Base-by-base conservation (phyloP, 1,140 invertebrate genomes). In the Drosophila lacteicornis region DNA sequence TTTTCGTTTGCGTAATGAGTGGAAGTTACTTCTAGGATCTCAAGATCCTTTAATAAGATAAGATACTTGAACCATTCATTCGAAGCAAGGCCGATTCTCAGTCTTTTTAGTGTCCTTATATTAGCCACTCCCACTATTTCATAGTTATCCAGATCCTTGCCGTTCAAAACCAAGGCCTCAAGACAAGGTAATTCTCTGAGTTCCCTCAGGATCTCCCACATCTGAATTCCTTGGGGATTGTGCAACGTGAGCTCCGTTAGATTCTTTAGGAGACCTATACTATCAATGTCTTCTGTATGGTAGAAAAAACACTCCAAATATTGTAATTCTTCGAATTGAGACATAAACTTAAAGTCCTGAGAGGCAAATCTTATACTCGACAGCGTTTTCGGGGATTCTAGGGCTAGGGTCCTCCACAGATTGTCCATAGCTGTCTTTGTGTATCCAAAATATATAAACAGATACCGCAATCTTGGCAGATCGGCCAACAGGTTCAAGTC, bases 61-160 rank as follows among this genome's bases (percentile, higher is more conserved):
- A 61, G 13, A 56, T 56, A 56, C 2, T 56, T 56, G 2, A 56
- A 5, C 8, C 33, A n/a, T 25, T 56, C 58, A 61, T n/a, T 22
- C 3, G 27, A 22, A 36, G 58, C 45, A 4, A 60, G 3, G 2
- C 58, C 45, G 9, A 60, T 1, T 25, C 15, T 12, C 13, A 61
- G 17, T 36, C 13, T 2, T 7, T 19, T 61, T 12, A 61, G 19
- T 7, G 19, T 25, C 22, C 36, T 61, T 9, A 61, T 53, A 3
- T 15, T 8, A 2, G 12, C 19, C 12, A 55, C 9, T 1, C 19
- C 47, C 3, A 8, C 46, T 3, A 33, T n/a, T 17, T 61, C 59
- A 13, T 22, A 55, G 15, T 55, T 55, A 7, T 53, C 11, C 19
- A 61, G 30, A 17, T 61, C 17, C 11, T 53, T 61, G 30, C 22